Conservation (phyloP, 2,797 vertebrate genomes). For the Etheostoma perlongum region DNA sequence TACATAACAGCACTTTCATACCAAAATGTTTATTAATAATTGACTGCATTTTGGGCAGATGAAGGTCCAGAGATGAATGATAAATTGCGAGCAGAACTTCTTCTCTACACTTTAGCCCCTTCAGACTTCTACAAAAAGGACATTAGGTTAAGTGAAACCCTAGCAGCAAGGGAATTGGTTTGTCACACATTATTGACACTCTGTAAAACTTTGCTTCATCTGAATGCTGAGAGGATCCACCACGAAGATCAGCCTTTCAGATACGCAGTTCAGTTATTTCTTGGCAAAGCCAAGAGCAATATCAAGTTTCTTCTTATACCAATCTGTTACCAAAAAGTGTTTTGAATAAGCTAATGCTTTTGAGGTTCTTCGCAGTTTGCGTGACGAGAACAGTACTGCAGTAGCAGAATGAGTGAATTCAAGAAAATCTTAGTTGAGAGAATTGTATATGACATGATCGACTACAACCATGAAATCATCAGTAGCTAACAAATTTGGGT, state of each 20-base stretch:
- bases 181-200: slow-evolving; percentile 13
- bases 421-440: too few relatives aligned
- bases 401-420: neutral
- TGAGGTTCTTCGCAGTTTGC: neutral
- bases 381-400: neutral
- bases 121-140: neutral
- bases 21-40: neutral
- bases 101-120: neutral
- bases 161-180: neutral
- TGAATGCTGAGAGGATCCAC: neutral
- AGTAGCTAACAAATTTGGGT: neutral
- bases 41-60: neutral
- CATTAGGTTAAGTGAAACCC: slow-evolving; percentile 6
- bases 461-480: neutral
- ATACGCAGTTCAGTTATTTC: slow-evolving; percentile 5
- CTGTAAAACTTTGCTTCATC: neutral
- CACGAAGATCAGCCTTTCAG: slow-evolving; percentile 9
- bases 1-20: neutral
- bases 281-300: neutral
- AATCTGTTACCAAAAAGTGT: neutral
- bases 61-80: slow-evolving; percentile 6
- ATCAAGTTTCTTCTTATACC: neutral
- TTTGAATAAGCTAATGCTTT: neutral
- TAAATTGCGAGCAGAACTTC: neutral
- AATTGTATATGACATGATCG: neutral